These are phyloP conservation scores for Arvicanthis niloticus DNA, from an alignment of 2,113 vertebrate genomes.

Conservation along the genomic window DNA sequence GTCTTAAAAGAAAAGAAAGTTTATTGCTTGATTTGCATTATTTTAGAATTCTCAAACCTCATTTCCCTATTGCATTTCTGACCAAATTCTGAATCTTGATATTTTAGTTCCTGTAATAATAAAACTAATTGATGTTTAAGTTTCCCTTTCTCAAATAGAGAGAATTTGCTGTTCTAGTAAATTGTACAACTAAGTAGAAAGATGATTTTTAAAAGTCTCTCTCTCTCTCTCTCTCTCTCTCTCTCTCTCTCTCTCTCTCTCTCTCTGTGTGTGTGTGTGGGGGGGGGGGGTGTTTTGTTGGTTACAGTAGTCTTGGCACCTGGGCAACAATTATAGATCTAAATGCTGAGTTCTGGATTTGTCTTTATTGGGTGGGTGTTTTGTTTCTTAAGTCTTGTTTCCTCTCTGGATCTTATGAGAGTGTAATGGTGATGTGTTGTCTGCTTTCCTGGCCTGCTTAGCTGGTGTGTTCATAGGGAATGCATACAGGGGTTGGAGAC, in stretches of 20 bases:
- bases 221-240: no score
- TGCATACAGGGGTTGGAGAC: neutral
- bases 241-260: no score
- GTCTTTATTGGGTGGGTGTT: neutral
- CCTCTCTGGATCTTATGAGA: neutral
- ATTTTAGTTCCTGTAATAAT: neutral
- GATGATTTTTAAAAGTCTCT: no score
- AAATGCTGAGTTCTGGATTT: neutral
- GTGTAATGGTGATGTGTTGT: neutral
- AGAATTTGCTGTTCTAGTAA: neutral
- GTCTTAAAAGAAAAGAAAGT: neutral
- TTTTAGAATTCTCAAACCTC: neutral
- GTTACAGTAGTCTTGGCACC: neutral
- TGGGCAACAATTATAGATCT: neutral
- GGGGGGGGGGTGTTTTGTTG: no score
- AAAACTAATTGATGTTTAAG: neutral
- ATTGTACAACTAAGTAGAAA: neutral
- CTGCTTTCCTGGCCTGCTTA: neutral
- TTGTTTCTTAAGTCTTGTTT: neutral
- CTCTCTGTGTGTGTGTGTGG: neutral
- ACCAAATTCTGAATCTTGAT: conserved; percentile 34
- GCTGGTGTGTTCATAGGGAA: neutral
- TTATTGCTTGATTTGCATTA: neutral
- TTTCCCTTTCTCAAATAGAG: neutral
- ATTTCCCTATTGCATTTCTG: neutral